Evolutionary conservation across 1,140 invertebrate genomes (phyloP).

Genomic region (Procambarus clarkii): DNA sequence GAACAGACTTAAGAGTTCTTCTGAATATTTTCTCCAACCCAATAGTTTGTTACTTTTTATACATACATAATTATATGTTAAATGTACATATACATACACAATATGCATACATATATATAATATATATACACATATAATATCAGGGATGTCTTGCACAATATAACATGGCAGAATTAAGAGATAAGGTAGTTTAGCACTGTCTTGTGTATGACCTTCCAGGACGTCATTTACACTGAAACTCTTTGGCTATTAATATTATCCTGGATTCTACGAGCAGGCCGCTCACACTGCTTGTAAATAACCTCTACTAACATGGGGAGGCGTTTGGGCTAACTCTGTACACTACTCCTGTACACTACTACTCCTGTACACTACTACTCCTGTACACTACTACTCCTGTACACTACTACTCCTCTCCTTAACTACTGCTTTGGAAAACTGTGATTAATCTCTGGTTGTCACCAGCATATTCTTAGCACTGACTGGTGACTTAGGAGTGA

Average conservation of each 20-base stretch:
- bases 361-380: no score
- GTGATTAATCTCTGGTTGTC: neutral
- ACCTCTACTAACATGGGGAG: neutral
- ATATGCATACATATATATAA: neutral
- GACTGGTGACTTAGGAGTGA: no score
- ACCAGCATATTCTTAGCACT: no score
- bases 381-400: no score
- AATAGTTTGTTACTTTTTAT: no score
- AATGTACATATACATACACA: neutral
- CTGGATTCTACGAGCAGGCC: neutral
- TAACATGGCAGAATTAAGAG: neutral
- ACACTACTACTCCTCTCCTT: no score
- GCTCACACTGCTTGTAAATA: neutral
- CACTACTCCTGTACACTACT: no score
- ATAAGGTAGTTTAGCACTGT: neutral
- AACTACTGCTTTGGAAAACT: neutral
- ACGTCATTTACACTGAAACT: neutral
- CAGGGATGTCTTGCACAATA: neutral
- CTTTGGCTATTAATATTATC: neutral
- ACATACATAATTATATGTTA: neutral
- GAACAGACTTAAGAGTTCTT: no score
- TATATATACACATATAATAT: slow-evolving; percentile 25
- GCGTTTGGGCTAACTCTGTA: neutral
- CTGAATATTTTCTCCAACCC: no score
- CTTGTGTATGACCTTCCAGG: neutral